Percentiles rank a stretch among this genome's conserved stretches.
These are phyloP conservation scores for Pangasius mekongensis DNA, from an alignment of 2,797 vertebrate genomes.

Conservation along the genomic window DNA sequence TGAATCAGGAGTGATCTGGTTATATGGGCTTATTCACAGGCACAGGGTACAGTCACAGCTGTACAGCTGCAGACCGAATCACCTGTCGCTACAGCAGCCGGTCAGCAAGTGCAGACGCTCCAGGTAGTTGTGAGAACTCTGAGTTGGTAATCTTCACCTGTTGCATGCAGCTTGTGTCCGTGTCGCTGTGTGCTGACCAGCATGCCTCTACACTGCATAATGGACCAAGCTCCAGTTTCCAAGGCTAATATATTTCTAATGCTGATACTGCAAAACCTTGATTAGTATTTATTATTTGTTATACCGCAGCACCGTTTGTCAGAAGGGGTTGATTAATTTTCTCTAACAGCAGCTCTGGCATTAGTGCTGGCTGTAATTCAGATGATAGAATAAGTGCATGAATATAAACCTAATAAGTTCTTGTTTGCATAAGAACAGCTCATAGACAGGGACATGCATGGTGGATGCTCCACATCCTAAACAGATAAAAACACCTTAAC, in stretches of 20 bases:
- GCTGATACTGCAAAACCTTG: neutral
- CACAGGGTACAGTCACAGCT: constrained; percentile 96
- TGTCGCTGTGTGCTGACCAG: constrained; percentile 48
- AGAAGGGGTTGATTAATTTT: neutral
- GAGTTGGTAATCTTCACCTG: constrained; percentile 37
- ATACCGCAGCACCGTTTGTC: neutral
- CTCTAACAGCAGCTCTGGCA: neutral
- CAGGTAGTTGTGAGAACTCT: constrained; percentile 95
- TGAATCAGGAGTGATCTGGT: constrained; percentile 61
- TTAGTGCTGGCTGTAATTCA: neutral
- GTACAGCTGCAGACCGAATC: constrained; percentile 98
- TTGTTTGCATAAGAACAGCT: neutral
- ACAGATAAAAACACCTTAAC: neutral
- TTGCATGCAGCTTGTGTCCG: constrained; percentile 68
- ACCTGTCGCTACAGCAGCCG: constrained; percentile 93
- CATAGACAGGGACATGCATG: neutral
- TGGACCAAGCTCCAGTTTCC: constrained; percentile 25
- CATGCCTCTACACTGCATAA: constrained; percentile 35
- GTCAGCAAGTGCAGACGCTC: constrained; percentile 99
- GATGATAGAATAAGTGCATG: neutral
- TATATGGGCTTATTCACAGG: constrained; percentile 83
- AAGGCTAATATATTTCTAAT: neutral
- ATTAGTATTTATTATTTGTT: neutral
- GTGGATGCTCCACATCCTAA: neutral
- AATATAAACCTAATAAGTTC: neutral